Conservation (phyloP, 2,888 invertebrate genomes). For the Cataglyphis albicans region DNA sequence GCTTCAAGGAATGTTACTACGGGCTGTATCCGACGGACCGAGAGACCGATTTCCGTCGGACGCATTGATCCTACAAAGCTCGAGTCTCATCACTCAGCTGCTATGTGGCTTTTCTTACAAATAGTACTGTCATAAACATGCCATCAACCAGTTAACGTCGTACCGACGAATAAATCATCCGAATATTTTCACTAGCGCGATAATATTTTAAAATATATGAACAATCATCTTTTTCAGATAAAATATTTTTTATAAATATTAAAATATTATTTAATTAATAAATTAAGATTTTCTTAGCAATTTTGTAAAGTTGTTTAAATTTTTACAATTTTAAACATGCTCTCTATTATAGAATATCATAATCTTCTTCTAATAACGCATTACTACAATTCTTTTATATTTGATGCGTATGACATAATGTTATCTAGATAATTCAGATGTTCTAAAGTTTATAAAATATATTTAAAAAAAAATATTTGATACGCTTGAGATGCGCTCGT, state of each 20-base stretch:
- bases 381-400: not conserved
- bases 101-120: constrained; percentile 53
- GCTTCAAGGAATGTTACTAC: constrained; percentile 51
- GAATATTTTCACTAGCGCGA: not conserved
- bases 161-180: not conserved
- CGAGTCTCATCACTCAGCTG: constrained; percentile 56
- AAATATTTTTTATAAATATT: not conserved
- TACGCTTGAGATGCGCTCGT: not conserved
- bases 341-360: not conserved
- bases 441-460: not conserved
- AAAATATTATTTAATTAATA: constrained; percentile 1
- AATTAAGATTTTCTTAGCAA: not conserved
- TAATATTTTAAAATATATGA: not conserved
- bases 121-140: constrained; percentile 43
- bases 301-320: not conserved
- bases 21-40: constrained; percentile 68
- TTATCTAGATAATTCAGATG: not conserved
- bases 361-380: not conserved
- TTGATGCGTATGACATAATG: not conserved
- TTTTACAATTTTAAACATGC: not conserved
- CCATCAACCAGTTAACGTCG: not conserved
- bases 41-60: constrained; percentile 64
- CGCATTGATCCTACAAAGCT: constrained; percentile 55
- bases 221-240: not conserved
- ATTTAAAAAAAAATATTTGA: not conserved